phyloP scores from a whole-genome alignment of 2,797 vertebrate species.

The Spea hammondii region DNA sequence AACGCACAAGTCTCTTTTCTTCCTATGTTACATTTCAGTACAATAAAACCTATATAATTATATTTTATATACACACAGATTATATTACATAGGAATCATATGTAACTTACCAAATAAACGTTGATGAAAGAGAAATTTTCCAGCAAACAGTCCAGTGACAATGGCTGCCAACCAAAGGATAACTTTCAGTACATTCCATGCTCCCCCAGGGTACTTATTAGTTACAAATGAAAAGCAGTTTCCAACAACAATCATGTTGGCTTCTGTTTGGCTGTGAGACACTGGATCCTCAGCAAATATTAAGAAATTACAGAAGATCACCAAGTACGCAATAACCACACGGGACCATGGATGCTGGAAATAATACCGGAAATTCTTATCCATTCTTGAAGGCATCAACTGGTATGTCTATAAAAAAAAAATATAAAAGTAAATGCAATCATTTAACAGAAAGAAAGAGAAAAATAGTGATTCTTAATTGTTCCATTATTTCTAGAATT shows the following conservation, averaged over 20 bases:
- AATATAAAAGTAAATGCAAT: neutral
- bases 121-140: slow-evolving; percentile 95
- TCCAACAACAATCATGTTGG: slow-evolving; percentile 92
- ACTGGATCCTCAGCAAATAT: slow-evolving; percentile 96
- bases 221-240: slow-evolving; percentile 98
- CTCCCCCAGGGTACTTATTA: slow-evolving; percentile 90
- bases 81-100: too few species aligned
- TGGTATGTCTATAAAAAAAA: slow-evolving; percentile 63
- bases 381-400: slow-evolving; percentile 78
- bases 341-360: slow-evolving; percentile 98
- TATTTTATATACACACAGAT: too few species aligned
- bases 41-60: too few species aligned
- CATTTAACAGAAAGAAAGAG: neutral
- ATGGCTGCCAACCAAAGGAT: slow-evolving; percentile 89
- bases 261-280: slow-evolving; percentile 94
- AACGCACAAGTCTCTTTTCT: too few species aligned
- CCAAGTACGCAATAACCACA: slow-evolving; percentile 91
- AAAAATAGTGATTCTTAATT: neutral
- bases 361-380: slow-evolving; percentile 90
- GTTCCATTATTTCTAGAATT: too few species aligned
- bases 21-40: too few species aligned
- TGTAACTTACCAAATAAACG: slow-evolving; percentile 90
- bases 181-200: slow-evolving; percentile 90
- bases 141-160: slow-evolving; percentile 83
- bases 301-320: slow-evolving; percentile 97